phyloP scores from a whole-genome alignment of 2,797 vertebrate genomes.

The Hozukius guyotensis region DNA sequence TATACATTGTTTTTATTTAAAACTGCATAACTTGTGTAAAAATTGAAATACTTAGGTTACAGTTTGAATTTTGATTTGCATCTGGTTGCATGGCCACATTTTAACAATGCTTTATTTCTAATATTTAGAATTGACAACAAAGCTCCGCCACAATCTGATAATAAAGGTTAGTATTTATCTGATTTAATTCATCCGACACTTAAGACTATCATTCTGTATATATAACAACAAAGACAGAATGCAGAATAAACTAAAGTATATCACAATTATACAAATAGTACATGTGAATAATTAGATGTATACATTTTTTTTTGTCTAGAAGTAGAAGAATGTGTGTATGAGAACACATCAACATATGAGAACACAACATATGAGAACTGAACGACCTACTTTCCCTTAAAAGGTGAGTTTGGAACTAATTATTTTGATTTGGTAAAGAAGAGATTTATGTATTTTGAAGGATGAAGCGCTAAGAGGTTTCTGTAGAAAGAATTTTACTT shows the following conservation, averaged over 20 bases:
- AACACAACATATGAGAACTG: not conserved
- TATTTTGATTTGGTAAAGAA: not conserved
- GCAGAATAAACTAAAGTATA: not conserved
- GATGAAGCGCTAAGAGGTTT: fast-evolving
- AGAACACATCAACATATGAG: not conserved
- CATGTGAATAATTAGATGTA: not conserved
- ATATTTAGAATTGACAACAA: not conserved
- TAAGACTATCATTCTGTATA: too few relatives aligned
- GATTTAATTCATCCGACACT: not conserved
- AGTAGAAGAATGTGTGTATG: not conserved
- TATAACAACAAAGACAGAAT: not conserved
- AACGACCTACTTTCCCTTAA: not conserved
- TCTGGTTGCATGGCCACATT: not conserved
- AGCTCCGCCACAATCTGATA: not conserved
- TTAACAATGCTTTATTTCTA: not conserved
- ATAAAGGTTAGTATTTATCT: not conserved
- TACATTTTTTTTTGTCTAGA: not conserved
- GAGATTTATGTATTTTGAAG: not conserved
- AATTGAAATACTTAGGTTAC: not conserved
- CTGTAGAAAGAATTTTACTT: not conserved
- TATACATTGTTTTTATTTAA: not conserved
- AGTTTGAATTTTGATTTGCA: not conserved
- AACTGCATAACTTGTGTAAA: not conserved
- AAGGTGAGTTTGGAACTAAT: not conserved
- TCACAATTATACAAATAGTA: not conserved